Conservation (phyloP, 2,113 vertebrate species). For the Gambusia holbrooki region DNA sequence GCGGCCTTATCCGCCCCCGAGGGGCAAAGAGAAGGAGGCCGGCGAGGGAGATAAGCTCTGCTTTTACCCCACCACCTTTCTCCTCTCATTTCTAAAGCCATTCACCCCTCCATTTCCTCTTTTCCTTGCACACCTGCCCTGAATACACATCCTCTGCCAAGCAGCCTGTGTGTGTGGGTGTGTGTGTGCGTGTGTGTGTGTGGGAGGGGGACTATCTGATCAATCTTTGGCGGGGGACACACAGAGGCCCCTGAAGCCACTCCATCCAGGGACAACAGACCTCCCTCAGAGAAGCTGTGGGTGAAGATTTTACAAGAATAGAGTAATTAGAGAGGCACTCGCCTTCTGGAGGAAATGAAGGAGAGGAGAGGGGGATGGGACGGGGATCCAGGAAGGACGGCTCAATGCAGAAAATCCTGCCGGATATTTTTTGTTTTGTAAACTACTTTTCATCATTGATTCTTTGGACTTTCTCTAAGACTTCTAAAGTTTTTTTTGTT, state of each 20-base stretch:
- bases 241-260: conserved; percentile 62
- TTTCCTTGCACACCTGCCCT: conserved; percentile 37
- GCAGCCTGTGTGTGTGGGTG: conserved; percentile 25
- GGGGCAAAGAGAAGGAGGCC: conserved; percentile 51
- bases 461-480: no score
- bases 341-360: conserved; percentile 59
- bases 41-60: conserved; percentile 57
- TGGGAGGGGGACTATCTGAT: conserved; percentile 53
- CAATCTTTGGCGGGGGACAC: conserved; percentile 52
- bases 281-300: conserved; percentile 56
- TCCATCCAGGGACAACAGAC: conserved; percentile 67
- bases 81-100: conserved; percentile 20
- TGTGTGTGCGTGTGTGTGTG: conserved; percentile 30
- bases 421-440: no score
- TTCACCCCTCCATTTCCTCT: conserved; percentile 31
- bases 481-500: no score
- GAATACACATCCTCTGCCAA: conserved; percentile 38
- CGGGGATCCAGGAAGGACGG: background rate
- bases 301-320: conserved; percentile 76
- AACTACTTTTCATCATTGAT: no score
- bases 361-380: background rate
- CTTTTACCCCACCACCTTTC: conserved; percentile 29
- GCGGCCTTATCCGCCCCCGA: conserved; percentile 39
- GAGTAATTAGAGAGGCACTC: conserved; percentile 73
- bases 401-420: no score